Percentiles rank a stretch among this genome's conserved stretches.
phyloP scores from a whole-genome alignment of 37 sponge, comb jelly and placozoan genomes.

The Beroe forskalii region DNA sequence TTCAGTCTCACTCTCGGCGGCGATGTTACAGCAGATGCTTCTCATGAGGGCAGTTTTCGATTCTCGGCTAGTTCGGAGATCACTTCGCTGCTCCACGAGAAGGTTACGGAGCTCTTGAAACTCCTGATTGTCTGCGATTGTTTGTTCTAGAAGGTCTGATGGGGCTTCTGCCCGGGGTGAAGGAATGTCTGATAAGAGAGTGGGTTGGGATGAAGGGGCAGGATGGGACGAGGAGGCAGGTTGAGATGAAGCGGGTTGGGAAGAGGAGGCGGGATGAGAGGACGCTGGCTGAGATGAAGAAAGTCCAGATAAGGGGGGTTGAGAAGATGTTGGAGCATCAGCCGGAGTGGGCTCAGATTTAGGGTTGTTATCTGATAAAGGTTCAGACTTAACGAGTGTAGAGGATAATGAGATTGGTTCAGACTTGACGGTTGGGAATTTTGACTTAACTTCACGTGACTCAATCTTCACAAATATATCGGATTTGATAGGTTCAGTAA shows the following conservation, averaged over 20 bases:
- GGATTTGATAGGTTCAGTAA: neutral
- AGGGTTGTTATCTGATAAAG: neutral
- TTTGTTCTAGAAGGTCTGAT: neutral
- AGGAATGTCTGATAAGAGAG: too few relatives aligned
- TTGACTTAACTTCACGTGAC: neutral
- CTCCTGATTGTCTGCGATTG: neutral
- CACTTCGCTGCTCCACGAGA: neutral
- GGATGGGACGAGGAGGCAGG: neutral
- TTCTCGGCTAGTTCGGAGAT: neutral
- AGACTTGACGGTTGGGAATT: neutral
- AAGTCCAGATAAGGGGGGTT: neutral
- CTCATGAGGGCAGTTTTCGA: neutral
- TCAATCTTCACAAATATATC: neutral
- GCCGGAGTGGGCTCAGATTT: neutral
- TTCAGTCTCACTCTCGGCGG: neutral
- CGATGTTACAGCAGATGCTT: neutral
- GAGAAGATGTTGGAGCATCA: neutral
- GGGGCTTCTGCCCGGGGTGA: neutral
- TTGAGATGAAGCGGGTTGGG: neutral
- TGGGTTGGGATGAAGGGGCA: neutral
- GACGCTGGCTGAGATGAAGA: neutral
- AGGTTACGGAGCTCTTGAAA: neutral
- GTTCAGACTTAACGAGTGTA: too few relatives aligned
- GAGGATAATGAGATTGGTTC: too few relatives aligned
- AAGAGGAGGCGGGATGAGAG: neutral